Conservation (phyloP, 2,888 invertebrate species). For the Aphodius granarius region DNA sequence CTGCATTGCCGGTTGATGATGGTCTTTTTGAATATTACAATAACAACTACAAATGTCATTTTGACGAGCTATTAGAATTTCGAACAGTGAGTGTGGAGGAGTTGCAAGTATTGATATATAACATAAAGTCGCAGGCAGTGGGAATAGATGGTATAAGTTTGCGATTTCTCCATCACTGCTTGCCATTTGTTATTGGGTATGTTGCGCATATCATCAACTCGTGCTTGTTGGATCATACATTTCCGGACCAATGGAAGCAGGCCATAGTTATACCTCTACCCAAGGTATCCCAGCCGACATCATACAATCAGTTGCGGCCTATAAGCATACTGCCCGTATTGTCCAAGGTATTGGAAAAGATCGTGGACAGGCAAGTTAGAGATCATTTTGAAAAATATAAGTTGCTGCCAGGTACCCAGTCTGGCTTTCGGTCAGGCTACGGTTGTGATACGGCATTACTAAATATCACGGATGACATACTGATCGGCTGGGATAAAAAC, state of each 20-base stretch:
- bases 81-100: background rate
- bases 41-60: background rate
- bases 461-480: constrained; percentile 1
- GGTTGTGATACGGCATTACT: background rate
- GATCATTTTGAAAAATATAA: background rate
- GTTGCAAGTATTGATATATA: background rate
- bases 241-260: background rate
- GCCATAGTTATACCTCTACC: background rate
- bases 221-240: background rate
- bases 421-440: background rate
- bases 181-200: background rate
- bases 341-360: background rate
- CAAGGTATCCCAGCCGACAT: background rate
- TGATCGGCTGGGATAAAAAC: background rate
- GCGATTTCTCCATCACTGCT: too few species aligned
- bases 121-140: too few species aligned
- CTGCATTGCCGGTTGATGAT: background rate
- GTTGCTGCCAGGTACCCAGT: background rate
- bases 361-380: too few species aligned
- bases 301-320: background rate
- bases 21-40: background rate
- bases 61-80: background rate
- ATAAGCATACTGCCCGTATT: background rate
- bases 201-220: background rate
- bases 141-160: too few species aligned